phyloP scores from a whole-genome alignment of 2,113 vertebrate species.

The Oostethus manadensis region DNA sequence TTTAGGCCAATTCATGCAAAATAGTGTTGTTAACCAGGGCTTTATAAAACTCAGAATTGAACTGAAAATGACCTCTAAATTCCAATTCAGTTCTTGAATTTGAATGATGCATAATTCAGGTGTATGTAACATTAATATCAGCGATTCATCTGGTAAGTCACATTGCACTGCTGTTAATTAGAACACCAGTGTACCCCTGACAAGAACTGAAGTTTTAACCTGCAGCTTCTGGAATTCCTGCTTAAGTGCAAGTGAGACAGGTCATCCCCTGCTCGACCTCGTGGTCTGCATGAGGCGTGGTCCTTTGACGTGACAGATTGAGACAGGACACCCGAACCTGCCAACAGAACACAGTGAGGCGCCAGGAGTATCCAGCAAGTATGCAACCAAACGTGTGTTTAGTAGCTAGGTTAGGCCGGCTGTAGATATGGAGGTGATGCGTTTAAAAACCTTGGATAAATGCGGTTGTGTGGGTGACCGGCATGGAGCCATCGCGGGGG shows the following conservation, averaged over 20 bases:
- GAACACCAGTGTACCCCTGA: too few relatives aligned
- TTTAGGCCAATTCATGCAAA: too few relatives aligned
- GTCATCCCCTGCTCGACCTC: background rate
- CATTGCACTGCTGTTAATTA: too few relatives aligned
- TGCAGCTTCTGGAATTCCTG: slow-evolving; percentile 11
- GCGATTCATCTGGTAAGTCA: too few relatives aligned
- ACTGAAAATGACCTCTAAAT: too few relatives aligned
- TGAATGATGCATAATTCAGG: too few relatives aligned
- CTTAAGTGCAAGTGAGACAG: slow-evolving; percentile 6
- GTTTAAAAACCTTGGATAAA: slow-evolving; percentile 34
- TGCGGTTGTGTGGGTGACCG: slow-evolving; percentile 59
- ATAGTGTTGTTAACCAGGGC: too few relatives aligned
- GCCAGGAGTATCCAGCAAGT: too few relatives aligned
- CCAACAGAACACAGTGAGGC: background rate
- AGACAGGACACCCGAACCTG: slow-evolving; percentile 29
- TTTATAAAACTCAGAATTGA: too few relatives aligned
- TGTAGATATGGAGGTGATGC: slow-evolving; percentile 21
- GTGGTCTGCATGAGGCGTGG: slow-evolving; percentile 1
- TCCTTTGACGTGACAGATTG: slow-evolving; percentile 13
- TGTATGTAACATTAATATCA: too few relatives aligned
- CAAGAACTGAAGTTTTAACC: slow-evolving; percentile 1
- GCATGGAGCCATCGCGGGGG: slow-evolving; percentile 77
- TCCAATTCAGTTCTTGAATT: too few relatives aligned
- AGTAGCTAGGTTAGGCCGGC: background rate
- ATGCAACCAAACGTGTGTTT: too few relatives aligned